phyloP scores from a whole-genome alignment of 1,140 invertebrate species.

The Pseudomyrmex sp. region DNA sequence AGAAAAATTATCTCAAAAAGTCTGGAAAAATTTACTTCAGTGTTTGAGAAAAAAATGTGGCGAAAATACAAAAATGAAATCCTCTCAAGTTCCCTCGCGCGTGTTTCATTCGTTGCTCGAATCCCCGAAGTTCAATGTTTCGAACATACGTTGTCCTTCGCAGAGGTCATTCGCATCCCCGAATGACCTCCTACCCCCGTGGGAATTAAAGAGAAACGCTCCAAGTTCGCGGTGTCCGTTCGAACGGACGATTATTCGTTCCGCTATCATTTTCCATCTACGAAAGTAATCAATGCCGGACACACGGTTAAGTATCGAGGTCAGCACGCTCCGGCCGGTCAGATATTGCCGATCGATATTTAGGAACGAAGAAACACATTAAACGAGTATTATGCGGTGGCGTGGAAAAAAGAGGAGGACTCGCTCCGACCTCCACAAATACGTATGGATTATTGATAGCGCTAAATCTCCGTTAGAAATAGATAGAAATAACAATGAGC shows the following conservation, averaged over 20 bases:
- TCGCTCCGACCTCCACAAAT: conserved; percentile 23
- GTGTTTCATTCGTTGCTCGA: too few relatives aligned
- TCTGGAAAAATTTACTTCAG: too few relatives aligned
- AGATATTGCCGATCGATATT: conserved; percentile 61
- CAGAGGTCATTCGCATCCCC: too few relatives aligned
- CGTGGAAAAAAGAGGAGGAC: not conserved
- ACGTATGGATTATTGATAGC: conserved; percentile 22
- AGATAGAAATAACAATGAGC: conserved; percentile 8
- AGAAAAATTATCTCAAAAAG: too few relatives aligned
- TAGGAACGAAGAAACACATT: conserved; percentile 41
- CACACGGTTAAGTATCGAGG: conserved; percentile 63
- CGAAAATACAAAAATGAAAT: too few relatives aligned
- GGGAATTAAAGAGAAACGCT: not conserved
- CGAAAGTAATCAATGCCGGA: conserved; percentile 65
- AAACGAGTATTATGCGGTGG: conserved; percentile 40
- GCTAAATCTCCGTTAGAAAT: not conserved
- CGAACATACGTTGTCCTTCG: too few relatives aligned
- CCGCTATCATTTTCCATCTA: conserved; percentile 42
- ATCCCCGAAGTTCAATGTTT: too few relatives aligned
- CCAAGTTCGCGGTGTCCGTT: not conserved
- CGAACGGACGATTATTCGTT: conserved; percentile 11
- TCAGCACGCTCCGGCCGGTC: conserved; percentile 46
- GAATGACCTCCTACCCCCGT: too few relatives aligned
- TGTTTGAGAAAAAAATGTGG: too few relatives aligned
- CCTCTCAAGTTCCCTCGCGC: too few relatives aligned